Evolutionary conservation across 2,113 vertebrate species (phyloP).

Genomic region (Odontesthes bonariensis): DNA sequence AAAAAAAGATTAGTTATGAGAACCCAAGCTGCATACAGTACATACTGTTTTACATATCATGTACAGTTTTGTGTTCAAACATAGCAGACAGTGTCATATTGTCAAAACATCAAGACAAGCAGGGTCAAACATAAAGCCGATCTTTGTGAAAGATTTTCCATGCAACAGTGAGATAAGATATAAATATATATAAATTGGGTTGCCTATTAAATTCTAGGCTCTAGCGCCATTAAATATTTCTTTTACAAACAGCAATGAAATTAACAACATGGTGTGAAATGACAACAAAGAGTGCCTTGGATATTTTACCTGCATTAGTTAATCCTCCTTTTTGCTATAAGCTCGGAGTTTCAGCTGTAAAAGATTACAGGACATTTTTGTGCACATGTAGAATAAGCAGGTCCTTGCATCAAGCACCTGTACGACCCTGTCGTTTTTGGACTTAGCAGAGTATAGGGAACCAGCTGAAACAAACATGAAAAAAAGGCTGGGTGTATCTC

Average conservation of each 20-base stretch:
- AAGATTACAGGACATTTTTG: slow-evolving; percentile 79
- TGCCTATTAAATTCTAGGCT: slow-evolving; percentile 81
- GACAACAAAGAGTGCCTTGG: slow-evolving; percentile 95
- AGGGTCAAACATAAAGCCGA: slow-evolving; percentile 84
- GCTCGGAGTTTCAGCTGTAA: slow-evolving; percentile 85
- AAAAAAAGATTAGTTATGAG: slow-evolving; percentile 71
- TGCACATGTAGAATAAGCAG: slow-evolving; percentile 76
- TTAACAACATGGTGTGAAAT: slow-evolving; percentile 90
- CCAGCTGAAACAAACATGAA: slow-evolving; percentile 71
- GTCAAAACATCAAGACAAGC: slow-evolving; percentile 89
- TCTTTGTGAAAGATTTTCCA: slow-evolving; percentile 86
- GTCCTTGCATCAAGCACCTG: slow-evolving; percentile 87
- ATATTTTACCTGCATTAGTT: slow-evolving; percentile 90
- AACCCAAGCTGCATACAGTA: slow-evolving; percentile 93
- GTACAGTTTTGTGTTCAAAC: slow-evolving; percentile 93
- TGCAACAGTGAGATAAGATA: slow-evolving; percentile 82
- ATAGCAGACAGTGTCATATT: slow-evolving; percentile 86
- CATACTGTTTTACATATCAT: slow-evolving; percentile 98
- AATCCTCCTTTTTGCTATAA: slow-evolving; percentile 92
- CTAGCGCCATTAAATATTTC: slow-evolving; percentile 86
- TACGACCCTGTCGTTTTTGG: slow-evolving; percentile 74
- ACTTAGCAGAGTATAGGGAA: slow-evolving; percentile 85
- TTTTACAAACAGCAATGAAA: slow-evolving; percentile 82
- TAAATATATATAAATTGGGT: slow-evolving; percentile 78
- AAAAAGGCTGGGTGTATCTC: slow-evolving; percentile 75